Base-by-base conservation (phyloP, 2,888 invertebrate species). In the Meteorus colon region DNA sequence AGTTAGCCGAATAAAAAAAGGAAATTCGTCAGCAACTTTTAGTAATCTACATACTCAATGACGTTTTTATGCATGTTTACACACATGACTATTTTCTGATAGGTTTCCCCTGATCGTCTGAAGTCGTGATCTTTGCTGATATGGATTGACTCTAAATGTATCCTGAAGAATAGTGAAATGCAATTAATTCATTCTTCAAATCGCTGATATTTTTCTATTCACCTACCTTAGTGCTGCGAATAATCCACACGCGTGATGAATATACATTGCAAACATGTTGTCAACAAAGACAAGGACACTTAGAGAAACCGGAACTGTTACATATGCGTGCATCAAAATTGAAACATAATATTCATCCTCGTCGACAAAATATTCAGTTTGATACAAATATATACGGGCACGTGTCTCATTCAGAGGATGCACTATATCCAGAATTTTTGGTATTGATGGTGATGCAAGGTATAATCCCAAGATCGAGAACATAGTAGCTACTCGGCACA, bases 231-330 rank as follows among this genome's bases (percentile, higher is more conserved):
- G 31, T 19, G 78, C 72, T n/a, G 76, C 67, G 31, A 77, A 77
- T 69, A 80, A 75, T 27, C 77, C 80, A 55, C 77, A 79, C 6
- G 74, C 74, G 41, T 79, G 79, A 76, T 79, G 75, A 24, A 80
- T 76, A 27, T 77, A 79, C 10, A 74, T 63, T 4, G 77, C 67
- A 27, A 80, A 75, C 76, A 80, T 77, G 10, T 69, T 51, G 16
- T 77, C 80, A 24, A 77, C 74, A 29, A 70, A 37, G 0, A 76
- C 73, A 16, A 80, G 24, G 6, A 65, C 59, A 41, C 63, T 29
- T 24, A 80, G 55, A 27, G 77, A 67, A 4, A 80, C 3, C 10
- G 78, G 37, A 45, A 78, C 63, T 24, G 77, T 77, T 14, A 78
- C 14, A 12, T 77, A 78, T 14, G 37, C 69, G 55, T 76, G 76